Conservation (phyloP, 2,797 vertebrate genomes). For the Sebastes iracundus region DNA sequence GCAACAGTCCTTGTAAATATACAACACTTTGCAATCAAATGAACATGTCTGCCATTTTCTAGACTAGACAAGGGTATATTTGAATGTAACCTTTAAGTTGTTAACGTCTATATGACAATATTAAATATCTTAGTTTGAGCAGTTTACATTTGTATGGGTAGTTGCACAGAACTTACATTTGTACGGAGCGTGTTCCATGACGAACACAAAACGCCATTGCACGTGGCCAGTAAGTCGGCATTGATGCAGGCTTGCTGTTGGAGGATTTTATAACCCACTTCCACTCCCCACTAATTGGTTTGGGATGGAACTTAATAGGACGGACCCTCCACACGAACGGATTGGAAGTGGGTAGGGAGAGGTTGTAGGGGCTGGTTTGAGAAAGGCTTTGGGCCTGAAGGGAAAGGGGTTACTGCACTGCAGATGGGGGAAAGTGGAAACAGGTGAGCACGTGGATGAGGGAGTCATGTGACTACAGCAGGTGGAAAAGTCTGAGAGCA, state of each 20-base stretch:
- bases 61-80: too few relatives aligned
- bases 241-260: not conserved
- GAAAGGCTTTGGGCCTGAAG: too few relatives aligned
- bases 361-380: too few relatives aligned
- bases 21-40: too few relatives aligned
- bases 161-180: not conserved
- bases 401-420: not conserved
- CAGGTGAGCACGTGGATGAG: not conserved
- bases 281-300: not conserved
- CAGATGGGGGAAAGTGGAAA: not conserved
- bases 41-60: too few relatives aligned
- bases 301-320: not conserved
- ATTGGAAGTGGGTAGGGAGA: not conserved
- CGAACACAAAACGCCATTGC: not conserved
- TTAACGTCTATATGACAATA: not conserved
- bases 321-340: too few relatives aligned
- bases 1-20: too few relatives aligned
- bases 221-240: not conserved
- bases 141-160: too few relatives aligned
- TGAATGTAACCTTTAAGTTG: not conserved
- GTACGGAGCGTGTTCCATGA: not conserved
- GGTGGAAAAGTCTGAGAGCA: not conserved
- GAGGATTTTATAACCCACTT: not conserved
- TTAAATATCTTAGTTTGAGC: not conserved
- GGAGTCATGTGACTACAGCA: not conserved